Percentiles rank a stretch among this genome's conserved stretches.
These are phyloP conservation scores for Drosophila kambysellisi DNA, from an alignment of 2,888 invertebrate genomes.

Conservation along the genomic window DNA sequence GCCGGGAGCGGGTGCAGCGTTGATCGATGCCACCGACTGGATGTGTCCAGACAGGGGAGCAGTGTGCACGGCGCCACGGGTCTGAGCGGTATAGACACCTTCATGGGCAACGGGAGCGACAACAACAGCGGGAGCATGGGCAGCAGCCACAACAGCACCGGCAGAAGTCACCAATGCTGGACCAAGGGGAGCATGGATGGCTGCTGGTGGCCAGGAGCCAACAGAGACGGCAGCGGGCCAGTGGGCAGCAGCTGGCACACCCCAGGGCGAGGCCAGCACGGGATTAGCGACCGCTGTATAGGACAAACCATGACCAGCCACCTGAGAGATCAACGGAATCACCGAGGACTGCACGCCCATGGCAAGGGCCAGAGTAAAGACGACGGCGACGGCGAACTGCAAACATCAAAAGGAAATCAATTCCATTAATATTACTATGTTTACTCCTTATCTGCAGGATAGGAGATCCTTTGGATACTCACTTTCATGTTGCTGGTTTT, in stretches of 20 bases:
- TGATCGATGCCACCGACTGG: slow-evolving; percentile 80
- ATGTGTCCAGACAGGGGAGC: slow-evolving; percentile 81
- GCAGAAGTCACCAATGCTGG: slow-evolving; percentile 47
- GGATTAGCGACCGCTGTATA: slow-evolving; percentile 78
- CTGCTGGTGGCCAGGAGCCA: slow-evolving; percentile 53
- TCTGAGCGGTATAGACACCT: slow-evolving; percentile 81
- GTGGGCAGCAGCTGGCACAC: slow-evolving; percentile 34
- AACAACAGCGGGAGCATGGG: slow-evolving; percentile 60
- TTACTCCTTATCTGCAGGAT: not conserved
- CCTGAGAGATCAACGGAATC: slow-evolving; percentile 72
- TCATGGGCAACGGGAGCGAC: slow-evolving; percentile 74
- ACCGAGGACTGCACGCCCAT: slow-evolving; percentile 82
- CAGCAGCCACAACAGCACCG: slow-evolving; percentile 36
- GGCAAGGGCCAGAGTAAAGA: slow-evolving; percentile 83
- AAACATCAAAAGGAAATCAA: slow-evolving; percentile 12
- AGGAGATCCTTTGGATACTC: slow-evolving; percentile 50
- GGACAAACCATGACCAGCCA: slow-evolving; percentile 75
- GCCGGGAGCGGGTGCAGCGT: slow-evolving; percentile 82
- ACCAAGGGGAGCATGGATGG: slow-evolving; percentile 54
- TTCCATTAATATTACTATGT: not conserved
- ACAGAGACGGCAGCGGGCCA: slow-evolving; percentile 63
- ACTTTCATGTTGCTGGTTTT: slow-evolving; percentile 76
- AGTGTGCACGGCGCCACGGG: slow-evolving; percentile 80
- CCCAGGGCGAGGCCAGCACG: slow-evolving; percentile 62
- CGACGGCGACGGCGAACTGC: slow-evolving; percentile 77